phyloP scores from a whole-genome alignment of 2,888 invertebrate species.

The Phalera bucephala region DNA sequence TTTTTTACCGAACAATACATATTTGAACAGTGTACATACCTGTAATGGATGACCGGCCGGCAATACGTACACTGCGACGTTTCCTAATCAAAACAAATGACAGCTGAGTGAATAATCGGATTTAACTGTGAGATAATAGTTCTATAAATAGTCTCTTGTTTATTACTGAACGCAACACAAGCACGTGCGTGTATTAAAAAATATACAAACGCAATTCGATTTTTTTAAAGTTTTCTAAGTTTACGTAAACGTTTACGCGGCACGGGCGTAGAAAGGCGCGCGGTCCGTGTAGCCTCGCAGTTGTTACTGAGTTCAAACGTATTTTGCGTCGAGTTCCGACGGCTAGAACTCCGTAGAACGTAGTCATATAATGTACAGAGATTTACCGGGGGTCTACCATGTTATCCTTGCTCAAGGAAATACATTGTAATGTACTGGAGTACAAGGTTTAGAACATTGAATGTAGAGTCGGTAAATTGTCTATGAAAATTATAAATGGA shows the following conservation, averaged over 20 bases:
- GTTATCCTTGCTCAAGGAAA: conserved; percentile 44
- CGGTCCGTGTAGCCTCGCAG: conserved; percentile 58
- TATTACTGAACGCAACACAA: conserved; percentile 39
- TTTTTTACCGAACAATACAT: conserved; percentile 22
- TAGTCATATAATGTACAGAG: conserved; percentile 21
- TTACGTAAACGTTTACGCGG: conserved; percentile 71
- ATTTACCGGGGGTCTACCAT: conserved; percentile 26
- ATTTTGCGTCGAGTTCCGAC: conserved; percentile 6
- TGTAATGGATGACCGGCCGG: conserved; percentile 57
- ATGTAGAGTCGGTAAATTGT: too few species aligned
- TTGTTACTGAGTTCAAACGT: conserved; percentile 56
- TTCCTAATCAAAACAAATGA: conserved; percentile 70
- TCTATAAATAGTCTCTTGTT: conserved; percentile 22
- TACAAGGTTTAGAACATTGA: conserved; percentile 26
- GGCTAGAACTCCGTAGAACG: conserved; percentile 13
- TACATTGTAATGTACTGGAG: conserved; percentile 26
- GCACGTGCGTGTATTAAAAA: conserved; percentile 25
- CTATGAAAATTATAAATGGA: too few species aligned
- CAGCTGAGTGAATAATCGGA: conserved; percentile 48
- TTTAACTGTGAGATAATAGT: conserved; percentile 33
- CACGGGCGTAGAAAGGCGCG: conserved; percentile 56
- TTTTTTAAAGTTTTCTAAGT: conserved; percentile 57
- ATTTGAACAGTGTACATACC: conserved; percentile 58
- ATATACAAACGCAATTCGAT: conserved; percentile 12
- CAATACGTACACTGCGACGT: conserved; percentile 45